Evolutionary conservation across 64 coral and sea anemone genomes (phyloP).

Genomic region (Catalaphyllia jardinei): DNA sequence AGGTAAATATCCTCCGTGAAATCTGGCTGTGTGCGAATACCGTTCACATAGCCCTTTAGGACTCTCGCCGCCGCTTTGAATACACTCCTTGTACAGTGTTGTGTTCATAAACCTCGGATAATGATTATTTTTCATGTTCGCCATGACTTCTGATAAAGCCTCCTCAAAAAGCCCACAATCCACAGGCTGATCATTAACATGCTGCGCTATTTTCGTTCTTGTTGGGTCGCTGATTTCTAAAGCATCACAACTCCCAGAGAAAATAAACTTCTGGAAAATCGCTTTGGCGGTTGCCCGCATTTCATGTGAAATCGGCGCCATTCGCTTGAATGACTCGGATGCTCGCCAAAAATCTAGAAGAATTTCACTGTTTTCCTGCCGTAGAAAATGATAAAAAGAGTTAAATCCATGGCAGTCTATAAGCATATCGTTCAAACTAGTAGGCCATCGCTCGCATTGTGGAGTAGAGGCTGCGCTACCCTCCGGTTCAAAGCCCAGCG

Average conservation of each 20-base stretch:
- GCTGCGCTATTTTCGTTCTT: conserved; percentile 71
- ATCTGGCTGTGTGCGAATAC: conserved; percentile 65
- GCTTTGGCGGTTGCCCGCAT: conserved; percentile 70
- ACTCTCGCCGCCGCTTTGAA: conserved; percentile 65
- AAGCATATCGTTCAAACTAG: conserved; percentile 71
- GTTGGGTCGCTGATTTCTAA: conserved; percentile 72
- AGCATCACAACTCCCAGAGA: conserved; percentile 44
- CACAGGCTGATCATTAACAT: conserved; percentile 70
- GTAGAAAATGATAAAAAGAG: conserved; percentile 84
- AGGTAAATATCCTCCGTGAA: conserved; percentile 88
- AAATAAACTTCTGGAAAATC: conserved; percentile 90
- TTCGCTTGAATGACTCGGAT: conserved; percentile 74
- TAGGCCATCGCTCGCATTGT: conserved; percentile 74
- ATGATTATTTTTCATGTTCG: conserved; percentile 88
- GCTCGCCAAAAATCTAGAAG: conserved; percentile 82
- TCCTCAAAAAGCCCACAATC: conserved; percentile 84
- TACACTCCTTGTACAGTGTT: conserved; percentile 66
- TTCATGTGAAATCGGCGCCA: conserved; percentile 76
- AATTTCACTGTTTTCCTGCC: conserved; percentile 68
- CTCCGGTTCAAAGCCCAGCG: conserved; percentile 89
- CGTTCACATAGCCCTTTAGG: conserved; percentile 60
- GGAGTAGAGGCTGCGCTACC: conserved; percentile 78
- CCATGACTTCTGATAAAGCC: conserved; percentile 68
- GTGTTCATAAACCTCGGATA: conserved; percentile 77
- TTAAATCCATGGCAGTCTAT: conserved; percentile 69